A percentile compares a stretch with the other conserved stretches of the same genome.
These are phyloP conservation scores for Aldabrachelys gigantea DNA, from an alignment of 2,113 vertebrate species.

Conservation along the genomic window DNA sequence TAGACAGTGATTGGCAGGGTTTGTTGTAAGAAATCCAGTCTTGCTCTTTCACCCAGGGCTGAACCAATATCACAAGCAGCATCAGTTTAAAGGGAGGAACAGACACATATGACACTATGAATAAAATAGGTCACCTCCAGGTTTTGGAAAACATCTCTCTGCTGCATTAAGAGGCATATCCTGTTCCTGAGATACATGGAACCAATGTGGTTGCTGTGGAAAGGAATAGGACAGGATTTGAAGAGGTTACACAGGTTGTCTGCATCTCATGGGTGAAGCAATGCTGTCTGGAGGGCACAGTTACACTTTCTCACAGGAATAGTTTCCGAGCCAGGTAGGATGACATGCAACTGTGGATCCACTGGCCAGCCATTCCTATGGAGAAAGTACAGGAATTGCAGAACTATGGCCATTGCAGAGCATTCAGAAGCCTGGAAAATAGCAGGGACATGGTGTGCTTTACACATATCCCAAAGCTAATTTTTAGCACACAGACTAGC, in stretches of 20 bases:
- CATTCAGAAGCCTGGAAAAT: not conserved
- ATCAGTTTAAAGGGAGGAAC: not conserved
- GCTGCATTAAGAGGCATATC: not conserved
- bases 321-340: not conserved
- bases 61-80: not conserved
- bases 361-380: conserved; percentile 12
- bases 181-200: not conserved
- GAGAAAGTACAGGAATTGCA: conserved; percentile 24
- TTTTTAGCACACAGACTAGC: not conserved
- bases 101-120: not conserved
- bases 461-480: not conserved
- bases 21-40: not conserved
- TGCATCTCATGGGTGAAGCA: not conserved
- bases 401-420: not conserved
- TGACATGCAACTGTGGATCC: not conserved
- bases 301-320: conserved; percentile 9
- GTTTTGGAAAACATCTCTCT: not conserved
- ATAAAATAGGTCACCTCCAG: not conserved
- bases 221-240: not conserved
- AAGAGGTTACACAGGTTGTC: not conserved
- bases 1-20: not conserved
- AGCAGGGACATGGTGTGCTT: not conserved
- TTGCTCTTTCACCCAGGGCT: not conserved
- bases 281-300: not conserved
- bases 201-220: not conserved